Evolutionary conservation across 2,797 vertebrate species (phyloP).

Genomic region (Phalloptychus januarius): DNA sequence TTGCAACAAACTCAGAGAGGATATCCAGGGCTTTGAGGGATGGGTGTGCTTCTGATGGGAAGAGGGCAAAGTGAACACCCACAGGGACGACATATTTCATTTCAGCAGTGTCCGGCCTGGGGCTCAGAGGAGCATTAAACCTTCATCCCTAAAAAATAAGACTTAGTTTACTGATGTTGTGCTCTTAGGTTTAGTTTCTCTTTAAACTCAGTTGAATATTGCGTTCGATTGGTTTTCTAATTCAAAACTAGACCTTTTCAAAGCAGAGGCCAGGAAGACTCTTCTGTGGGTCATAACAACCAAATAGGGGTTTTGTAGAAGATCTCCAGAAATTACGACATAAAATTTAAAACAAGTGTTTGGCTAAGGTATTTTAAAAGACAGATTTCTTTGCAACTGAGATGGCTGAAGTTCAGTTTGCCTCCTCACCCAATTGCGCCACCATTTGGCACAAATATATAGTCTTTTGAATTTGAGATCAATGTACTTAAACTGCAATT

Average conservation of each 20-base stretch:
- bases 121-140: constrained; percentile 34
- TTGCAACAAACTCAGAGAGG: constrained; percentile 76
- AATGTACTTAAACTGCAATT: not conserved
- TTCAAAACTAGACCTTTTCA: not conserved
- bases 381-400: not conserved
- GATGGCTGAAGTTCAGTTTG: not conserved
- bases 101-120: constrained; percentile 49
- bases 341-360: not conserved
- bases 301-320: not conserved
- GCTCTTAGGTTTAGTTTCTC: constrained; percentile 30
- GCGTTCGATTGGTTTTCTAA: not conserved
- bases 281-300: not conserved
- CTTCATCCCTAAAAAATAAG: constrained; percentile 41
- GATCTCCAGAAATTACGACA: not conserved
- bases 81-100: constrained; percentile 60
- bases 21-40: constrained; percentile 77
- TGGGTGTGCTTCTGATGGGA: constrained; percentile 60
- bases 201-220: constrained; percentile 2
- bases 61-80: constrained; percentile 62
- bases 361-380: not conserved
- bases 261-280: not conserved
- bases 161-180: constrained; percentile 39
- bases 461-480: not conserved
- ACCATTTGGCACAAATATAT: not conserved
- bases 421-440: not conserved